A percentile compares a stretch with the other conserved stretches of the same genome.
Evolutionary conservation across 2,797 vertebrate species (phyloP).

Genomic region (Notoglanidium macrostoma): DNA sequence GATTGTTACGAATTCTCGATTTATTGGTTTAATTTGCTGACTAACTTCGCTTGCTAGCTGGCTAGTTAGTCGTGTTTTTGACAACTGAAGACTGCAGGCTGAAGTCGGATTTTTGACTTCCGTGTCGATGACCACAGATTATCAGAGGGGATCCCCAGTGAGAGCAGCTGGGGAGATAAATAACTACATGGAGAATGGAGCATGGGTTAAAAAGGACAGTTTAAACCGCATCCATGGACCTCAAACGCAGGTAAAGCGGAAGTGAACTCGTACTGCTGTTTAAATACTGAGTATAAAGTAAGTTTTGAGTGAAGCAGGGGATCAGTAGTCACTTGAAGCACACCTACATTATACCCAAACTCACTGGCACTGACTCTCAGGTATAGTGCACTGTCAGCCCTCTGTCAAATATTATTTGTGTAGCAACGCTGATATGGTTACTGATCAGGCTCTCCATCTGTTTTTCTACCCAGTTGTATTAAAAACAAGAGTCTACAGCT

Average conservation of each 20-base stretch:
- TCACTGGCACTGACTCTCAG: background rate
- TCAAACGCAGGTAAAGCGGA: constrained; percentile 78
- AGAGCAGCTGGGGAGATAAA: constrained; percentile 50
- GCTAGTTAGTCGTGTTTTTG: background rate
- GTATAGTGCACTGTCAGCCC: background rate
- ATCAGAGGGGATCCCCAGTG: constrained; percentile 31
- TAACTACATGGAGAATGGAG: constrained; percentile 38
- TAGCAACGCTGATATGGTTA: background rate
- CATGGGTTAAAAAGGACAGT: constrained; percentile 61
- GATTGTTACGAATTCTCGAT: background rate
- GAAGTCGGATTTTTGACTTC: background rate
- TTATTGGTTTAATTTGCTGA: background rate
- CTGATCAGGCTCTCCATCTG: background rate
- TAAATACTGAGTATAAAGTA: background rate
- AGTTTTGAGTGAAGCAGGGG: background rate
- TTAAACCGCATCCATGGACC: constrained; percentile 45
- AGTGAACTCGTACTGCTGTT: background rate
- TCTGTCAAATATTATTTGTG: background rate
- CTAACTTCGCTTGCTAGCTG: background rate
- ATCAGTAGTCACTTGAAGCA: background rate
- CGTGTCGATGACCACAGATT: constrained; percentile 53
- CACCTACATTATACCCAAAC: background rate
- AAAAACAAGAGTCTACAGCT: background rate
- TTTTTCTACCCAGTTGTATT: background rate
- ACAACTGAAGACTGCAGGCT: background rate